These are phyloP conservation scores for Bombus waltoni DNA, from an alignment of 1,140 invertebrate species.

Conservation along the genomic window DNA sequence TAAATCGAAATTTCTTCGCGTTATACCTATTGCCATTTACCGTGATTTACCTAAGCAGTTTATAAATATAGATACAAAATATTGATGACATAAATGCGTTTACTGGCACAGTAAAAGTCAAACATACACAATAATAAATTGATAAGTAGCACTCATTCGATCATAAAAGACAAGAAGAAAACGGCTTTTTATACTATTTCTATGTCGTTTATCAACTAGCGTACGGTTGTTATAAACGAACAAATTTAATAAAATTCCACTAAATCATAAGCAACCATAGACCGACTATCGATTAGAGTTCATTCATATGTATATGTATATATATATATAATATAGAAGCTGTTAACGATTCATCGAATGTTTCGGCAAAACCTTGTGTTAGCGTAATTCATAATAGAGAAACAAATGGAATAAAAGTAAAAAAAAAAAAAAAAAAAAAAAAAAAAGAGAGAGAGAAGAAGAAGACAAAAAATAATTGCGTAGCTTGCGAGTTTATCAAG, in stretches of 20 bases:
- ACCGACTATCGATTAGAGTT: conserved; percentile 27
- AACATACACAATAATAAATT: conserved; percentile 47
- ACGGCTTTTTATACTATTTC: conserved; percentile 41
- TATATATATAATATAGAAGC: conserved; percentile 25
- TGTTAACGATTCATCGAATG: conserved; percentile 64
- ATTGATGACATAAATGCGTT: conserved; percentile 31
- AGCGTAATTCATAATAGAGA: conserved; percentile 15
- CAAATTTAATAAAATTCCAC: conserved; percentile 40
- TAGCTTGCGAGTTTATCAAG: conserved; percentile 56
- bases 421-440: not conserved
- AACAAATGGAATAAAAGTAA: conserved; percentile 1
- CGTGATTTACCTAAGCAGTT: conserved; percentile 21
- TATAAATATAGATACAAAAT: conserved; percentile 18
- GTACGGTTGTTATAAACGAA: conserved; percentile 27
- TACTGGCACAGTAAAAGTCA: conserved; percentile 39
- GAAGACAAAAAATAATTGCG: not conserved
- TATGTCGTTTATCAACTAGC: conserved; percentile 23
- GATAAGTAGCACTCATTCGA: conserved; percentile 41
- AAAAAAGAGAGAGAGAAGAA: not conserved
- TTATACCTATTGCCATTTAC: not conserved
- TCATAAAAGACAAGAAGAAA: conserved; percentile 45
- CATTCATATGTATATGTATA: conserved; percentile 42
- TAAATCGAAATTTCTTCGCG: not conserved
- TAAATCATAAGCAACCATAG: conserved; percentile 49
- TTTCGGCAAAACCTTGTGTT: conserved; percentile 72